These are phyloP conservation scores for Gallinago nigripennis DNA, from an alignment of 2,797 vertebrate genomes.

Conservation along the genomic window DNA sequence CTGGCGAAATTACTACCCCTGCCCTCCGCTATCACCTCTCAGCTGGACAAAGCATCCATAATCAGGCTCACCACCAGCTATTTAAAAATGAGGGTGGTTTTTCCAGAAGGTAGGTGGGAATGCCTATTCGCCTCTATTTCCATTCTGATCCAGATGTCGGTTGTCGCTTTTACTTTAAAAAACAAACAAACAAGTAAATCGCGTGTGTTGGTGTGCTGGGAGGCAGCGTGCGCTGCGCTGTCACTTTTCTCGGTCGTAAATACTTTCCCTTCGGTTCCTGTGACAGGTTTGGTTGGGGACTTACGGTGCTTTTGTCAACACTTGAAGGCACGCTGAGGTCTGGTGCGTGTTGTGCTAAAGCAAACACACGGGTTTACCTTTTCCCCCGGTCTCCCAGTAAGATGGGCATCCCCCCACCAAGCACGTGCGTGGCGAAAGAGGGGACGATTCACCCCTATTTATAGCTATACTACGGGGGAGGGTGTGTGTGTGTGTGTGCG, in stretches of 20 bases:
- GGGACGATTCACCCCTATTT: conserved; percentile 47
- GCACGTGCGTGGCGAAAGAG: conserved; percentile 15
- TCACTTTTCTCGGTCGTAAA: conserved; percentile 9
- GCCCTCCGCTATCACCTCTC: conserved; percentile 97
- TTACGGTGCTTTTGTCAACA: conserved; percentile 67
- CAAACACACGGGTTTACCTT: conserved; percentile 12
- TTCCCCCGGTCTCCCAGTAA: not conserved
- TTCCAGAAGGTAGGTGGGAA: conserved; percentile 90
- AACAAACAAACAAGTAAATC: not conserved
- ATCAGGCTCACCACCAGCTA: conserved; percentile 97
- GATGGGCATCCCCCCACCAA: not conserved
- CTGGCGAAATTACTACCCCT: conserved; percentile 95
- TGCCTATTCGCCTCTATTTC: conserved; percentile 5
- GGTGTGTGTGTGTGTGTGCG: not conserved
- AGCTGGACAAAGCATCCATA: conserved; percentile 98
- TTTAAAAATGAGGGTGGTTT: conserved; percentile 95
- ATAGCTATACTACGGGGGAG: not conserved
- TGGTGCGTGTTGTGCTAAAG: conserved; percentile 32
- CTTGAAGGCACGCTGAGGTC: conserved; percentile 41
- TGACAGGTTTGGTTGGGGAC: conserved; percentile 41
- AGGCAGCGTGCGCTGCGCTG: not conserved
- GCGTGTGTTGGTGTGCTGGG: not conserved
- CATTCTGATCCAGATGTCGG: not conserved
- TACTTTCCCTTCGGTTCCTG: conserved; percentile 16
- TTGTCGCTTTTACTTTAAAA: not conserved